Evolutionary conservation across 2,113 vertebrate species (phyloP), one percentile per base, ranked within the genome.

Genomic region (Bombycilla garrulus): DNA sequence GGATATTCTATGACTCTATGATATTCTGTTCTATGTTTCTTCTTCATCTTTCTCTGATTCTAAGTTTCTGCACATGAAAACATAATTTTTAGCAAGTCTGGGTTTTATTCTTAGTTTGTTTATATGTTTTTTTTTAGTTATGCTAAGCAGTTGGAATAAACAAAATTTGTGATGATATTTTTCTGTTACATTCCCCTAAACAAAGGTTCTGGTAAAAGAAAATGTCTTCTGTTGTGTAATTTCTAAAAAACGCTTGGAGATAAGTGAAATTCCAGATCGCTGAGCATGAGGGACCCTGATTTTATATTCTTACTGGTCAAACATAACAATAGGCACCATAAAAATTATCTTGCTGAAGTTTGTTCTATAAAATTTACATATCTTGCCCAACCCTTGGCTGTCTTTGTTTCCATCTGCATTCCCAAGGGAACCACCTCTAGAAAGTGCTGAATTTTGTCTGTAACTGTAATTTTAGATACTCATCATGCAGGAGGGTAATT

Each of bases 61-160:
- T n/a, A 81, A 45, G 24, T 21, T 57, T 73, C 15, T 25, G n/a
- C 23, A 38, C 60, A 12, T 38, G 23, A 67, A 89, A 74, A 15
- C 5, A 23, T 42, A 36, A 5, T 38, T 65, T 74, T 45, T n/a
- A 53, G 5, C 2, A 7, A 20, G 8, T 51, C 45, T 26, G 5
- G 4, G 1, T 2, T 1, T 29, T 29, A n/a, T 48, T 11, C 2
- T 47, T 54, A 19, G 5, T 47, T 74, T n/a, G 2, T 15, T 56
- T 48, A n/a, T n/a, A n/a, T n/a, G 5, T n/a, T n/a, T 29, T 3
- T 81, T 72, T 57, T 38, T 24, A 8, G 9, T n/a, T 44, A 48
- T 44, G 12, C 3, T 56, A 81, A 71, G 5, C 3, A 50, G 24
- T 36, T 77, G 26, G 1, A 89, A 70, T 18, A 78, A 86, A 15